phyloP scores from a whole-genome alignment of 2,113 vertebrate genomes.

The Engystomops pustulosus region DNA sequence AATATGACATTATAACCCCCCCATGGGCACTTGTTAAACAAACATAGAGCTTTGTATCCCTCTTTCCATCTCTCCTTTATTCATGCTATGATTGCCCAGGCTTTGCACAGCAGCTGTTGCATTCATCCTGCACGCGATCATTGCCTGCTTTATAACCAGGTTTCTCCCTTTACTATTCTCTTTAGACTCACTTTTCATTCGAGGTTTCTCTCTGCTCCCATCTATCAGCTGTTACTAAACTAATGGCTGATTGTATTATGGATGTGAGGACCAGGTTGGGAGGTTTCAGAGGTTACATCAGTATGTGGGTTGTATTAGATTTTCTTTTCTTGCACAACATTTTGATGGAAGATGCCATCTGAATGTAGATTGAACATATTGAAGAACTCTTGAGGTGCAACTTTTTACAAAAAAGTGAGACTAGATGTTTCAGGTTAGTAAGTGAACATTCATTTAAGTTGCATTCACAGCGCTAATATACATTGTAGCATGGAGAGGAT shows the following conservation, averaged over 20 bases:
- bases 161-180: slow-evolving; percentile 7
- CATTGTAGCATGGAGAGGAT: too few relatives aligned
- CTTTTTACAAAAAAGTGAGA: too few relatives aligned
- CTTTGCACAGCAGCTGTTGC: slow-evolving; percentile 25
- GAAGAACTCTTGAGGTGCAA: too few relatives aligned
- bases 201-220: not conserved
- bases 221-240: slow-evolving; percentile 8
- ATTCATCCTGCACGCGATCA: not conserved
- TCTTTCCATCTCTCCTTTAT: not conserved
- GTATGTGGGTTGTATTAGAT: too few relatives aligned
- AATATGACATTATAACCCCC: not conserved
- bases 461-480: too few relatives aligned
- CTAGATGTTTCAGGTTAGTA: too few relatives aligned
- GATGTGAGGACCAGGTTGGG: not conserved
- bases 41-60: not conserved
- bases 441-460: too few relatives aligned
- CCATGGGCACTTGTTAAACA: not conserved
- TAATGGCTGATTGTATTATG: slow-evolving; percentile 16
- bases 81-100: slow-evolving; percentile 22
- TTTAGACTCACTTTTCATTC: slow-evolving; percentile 22
- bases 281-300: not conserved
- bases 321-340: too few relatives aligned
- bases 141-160: slow-evolving; percentile 11
- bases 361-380: too few relatives aligned
- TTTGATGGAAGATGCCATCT: not conserved